A percentile compares a stretch with the other conserved stretches of the same genome.
Conservation (phyloP, 2,888 invertebrate species). For the Leucophenga montana region DNA sequence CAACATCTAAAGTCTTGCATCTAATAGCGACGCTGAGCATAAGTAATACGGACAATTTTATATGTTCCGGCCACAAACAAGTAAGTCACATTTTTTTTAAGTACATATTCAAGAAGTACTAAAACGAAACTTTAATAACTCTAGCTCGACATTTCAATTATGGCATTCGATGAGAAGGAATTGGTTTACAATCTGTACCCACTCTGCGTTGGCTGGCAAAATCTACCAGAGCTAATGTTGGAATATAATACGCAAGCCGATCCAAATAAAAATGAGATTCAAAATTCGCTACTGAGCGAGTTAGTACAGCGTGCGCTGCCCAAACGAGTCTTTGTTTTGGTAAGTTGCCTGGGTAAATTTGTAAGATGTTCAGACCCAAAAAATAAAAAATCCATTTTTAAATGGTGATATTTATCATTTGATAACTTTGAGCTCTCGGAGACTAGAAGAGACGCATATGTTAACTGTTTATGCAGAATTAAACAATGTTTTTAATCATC, state of each 20-base stretch:
- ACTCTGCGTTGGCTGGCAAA: constrained; percentile 72
- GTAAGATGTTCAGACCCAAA: neutral
- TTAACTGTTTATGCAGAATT: too few relatives aligned
- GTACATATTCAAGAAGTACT: neutral
- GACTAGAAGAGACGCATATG: too few relatives aligned
- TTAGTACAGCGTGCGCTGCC: constrained; percentile 72
- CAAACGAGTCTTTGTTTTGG: constrained; percentile 73
- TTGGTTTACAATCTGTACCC: constrained; percentile 72
- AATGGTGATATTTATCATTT: too few relatives aligned
- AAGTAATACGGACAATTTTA: constrained; percentile 83
- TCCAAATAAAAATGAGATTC: constrained; percentile 68
- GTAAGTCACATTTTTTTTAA: constrained; percentile 69
- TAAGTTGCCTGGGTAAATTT: constrained; percentile 45
- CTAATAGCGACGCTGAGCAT: constrained; percentile 70
- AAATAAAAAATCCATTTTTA: neutral
- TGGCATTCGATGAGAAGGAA: constrained; percentile 70
- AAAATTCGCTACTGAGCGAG: constrained; percentile 68
- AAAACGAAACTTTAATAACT: constrained; percentile 6
- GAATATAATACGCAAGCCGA: constrained; percentile 71
- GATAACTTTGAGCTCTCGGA: too few relatives aligned
- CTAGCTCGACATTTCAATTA: constrained; percentile 72
- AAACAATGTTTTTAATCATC: too few relatives aligned
- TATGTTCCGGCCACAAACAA: constrained; percentile 96
- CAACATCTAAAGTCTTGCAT: constrained; percentile 70
- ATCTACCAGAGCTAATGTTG: constrained; percentile 69